Evolutionary conservation across 2,888 invertebrate genomes (phyloP), one percentile per base, ranked within the genome.

Genomic region (Drosophila dives): DNA sequence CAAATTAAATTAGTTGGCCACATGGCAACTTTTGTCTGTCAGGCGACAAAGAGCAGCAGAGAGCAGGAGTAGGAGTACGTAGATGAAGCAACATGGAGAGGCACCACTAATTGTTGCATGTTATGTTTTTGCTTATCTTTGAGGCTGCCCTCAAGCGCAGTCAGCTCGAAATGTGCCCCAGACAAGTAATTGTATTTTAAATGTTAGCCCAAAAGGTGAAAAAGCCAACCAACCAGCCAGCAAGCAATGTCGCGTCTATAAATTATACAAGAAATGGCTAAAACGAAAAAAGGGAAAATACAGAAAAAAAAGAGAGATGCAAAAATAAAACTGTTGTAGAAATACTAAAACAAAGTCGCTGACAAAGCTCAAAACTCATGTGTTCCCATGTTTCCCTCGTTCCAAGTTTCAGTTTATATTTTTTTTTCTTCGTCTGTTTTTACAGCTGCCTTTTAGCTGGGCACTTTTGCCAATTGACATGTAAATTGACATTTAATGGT

Each of bases 401-500:
- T 66, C 20, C n/a, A 17, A 23, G 26, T 23, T 40, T 6, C 42
- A 29, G 40, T 59, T 58, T 66, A 33, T 36, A 42, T 48, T 58
- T 56, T 49, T 34, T 33, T 51, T 48, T 42, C 60, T 56, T 32
- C 26, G 51, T 55, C 63, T 73, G 58, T 62, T 71, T 75, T 81
- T 76, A 49, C 67, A 69, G 79, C 73, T 75, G 78, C 56, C 76
- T 72, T 63, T 72, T 74, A 51, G 65, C 74, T 67, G 69, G 71
- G 65, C 75, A 72, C 78, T 72, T 64, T 73, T 74, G 81, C 82
- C 83, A 79, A 88, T 87, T 91, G 91, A 92, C 91, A 92, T 92
- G 91, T 90, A 91, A 91, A 92, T 92, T 91, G 91, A 85, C 90
- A 90, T 92, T 91, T 91, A 91, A 92, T 92, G 85, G 88, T 64